phyloP scores from a whole-genome alignment of 2,888 invertebrate genomes.

The Melinaea marsaeus region DNA sequence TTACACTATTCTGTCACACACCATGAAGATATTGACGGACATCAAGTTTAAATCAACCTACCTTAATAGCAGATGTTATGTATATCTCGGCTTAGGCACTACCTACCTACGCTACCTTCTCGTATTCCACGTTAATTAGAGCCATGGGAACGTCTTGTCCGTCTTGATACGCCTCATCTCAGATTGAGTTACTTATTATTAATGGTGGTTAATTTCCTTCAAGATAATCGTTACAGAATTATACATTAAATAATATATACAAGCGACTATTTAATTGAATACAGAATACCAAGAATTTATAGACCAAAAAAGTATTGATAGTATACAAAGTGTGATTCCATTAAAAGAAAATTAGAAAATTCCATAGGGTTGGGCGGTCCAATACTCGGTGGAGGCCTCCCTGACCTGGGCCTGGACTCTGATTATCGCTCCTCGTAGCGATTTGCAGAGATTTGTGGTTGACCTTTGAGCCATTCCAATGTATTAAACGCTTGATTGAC shows the following conservation, averaged over 20 bases:
- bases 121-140: constrained; percentile 55
- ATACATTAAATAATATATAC: too few relatives aligned
- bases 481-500: constrained; percentile 18
- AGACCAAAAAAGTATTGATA: constrained; percentile 47
- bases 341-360: constrained; percentile 62
- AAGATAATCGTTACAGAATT: too few relatives aligned
- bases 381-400: constrained; percentile 41
- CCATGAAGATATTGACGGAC: background rate
- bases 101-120: constrained; percentile 24
- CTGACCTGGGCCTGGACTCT: constrained; percentile 46
- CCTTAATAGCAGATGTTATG: constrained; percentile 24
- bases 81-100: background rate
- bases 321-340: constrained; percentile 49
- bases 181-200: constrained; percentile 37
- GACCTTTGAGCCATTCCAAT: constrained; percentile 38
- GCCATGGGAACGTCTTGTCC: constrained; percentile 41
- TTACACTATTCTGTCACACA: too few relatives aligned
- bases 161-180: constrained; percentile 30
- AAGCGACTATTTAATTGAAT: too few relatives aligned
- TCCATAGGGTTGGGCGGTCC: constrained; percentile 53
- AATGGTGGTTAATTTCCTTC: background rate
- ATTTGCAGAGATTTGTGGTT: constrained; percentile 68
- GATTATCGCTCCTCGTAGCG: constrained; percentile 66
- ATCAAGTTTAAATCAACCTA: constrained; percentile 17
- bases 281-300: too few relatives aligned